Evolutionary conservation across 2,888 invertebrate species (phyloP).

Genomic region (Strigamia crassipes): DNA sequence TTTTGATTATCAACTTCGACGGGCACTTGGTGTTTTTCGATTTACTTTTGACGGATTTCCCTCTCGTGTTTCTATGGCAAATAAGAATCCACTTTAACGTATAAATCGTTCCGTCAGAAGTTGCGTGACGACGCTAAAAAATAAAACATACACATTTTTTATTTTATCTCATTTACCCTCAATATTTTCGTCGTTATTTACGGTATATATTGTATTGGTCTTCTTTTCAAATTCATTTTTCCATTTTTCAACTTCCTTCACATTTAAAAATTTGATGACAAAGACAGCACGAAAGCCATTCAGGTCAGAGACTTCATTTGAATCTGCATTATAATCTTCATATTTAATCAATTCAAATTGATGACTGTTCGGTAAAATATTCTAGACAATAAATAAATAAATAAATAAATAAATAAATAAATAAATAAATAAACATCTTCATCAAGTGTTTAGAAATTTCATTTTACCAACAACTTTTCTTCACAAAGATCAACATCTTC

Average conservation of each 20-base stretch:
- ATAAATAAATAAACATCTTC: no score
- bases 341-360: not conserved
- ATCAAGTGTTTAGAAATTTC: not conserved
- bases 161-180: not conserved
- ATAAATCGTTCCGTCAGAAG: not conserved
- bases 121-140: not conserved
- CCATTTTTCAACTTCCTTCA: not conserved
- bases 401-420: not conserved
- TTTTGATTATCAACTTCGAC: not conserved
- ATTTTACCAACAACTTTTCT: constrained; percentile 11
- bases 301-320: not conserved
- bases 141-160: not conserved
- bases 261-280: not conserved
- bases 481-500: not conserved
- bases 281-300: not conserved
- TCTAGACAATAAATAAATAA: not conserved
- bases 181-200: not conserved
- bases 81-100: not conserved
- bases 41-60: not conserved
- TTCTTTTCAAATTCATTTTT: constrained; percentile 10
- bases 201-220: not conserved
- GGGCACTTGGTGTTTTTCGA: not conserved
- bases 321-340: not conserved
- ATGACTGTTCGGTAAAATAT: not conserved
- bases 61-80: constrained; percentile 2